Evolutionary conservation across 2,888 invertebrate genomes (phyloP).

Genomic region (Gasteruption jaculator): DNA sequence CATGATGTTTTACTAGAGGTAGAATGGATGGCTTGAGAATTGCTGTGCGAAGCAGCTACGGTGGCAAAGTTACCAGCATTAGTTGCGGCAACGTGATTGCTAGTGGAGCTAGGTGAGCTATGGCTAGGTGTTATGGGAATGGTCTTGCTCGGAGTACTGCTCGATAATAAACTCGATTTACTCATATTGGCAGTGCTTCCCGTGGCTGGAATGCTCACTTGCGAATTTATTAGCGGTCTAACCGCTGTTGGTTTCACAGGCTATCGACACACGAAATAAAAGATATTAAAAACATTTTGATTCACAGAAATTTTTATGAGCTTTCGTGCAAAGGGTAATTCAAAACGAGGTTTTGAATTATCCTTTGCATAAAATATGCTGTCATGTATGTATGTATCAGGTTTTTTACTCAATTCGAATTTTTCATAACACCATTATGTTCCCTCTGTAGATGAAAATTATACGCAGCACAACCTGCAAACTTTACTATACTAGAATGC

Average conservation of each 20-base stretch:
- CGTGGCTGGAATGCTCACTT: conserved; percentile 60
- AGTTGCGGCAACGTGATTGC: conserved; percentile 47
- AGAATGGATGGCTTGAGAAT: conserved; percentile 49
- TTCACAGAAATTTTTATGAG: too few species aligned
- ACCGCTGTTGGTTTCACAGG: conserved; percentile 85
- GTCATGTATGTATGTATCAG: too few species aligned
- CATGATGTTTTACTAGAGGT: conserved; percentile 51
- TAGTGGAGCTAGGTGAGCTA: conserved; percentile 49
- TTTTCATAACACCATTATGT: too few species aligned
- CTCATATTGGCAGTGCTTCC: conserved; percentile 55
- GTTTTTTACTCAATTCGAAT: too few species aligned
- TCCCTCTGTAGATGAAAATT: too few species aligned
- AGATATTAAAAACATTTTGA: conserved; percentile 9
- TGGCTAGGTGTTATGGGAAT: conserved; percentile 60
- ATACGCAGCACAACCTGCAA: too few species aligned
- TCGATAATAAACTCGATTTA: conserved; percentile 54
- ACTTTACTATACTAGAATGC: too few species aligned
- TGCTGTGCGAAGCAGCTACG: conserved; percentile 57
- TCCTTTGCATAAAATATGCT: too few species aligned
- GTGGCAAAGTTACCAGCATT: conserved; percentile 62
- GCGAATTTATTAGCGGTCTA: conserved; percentile 49
- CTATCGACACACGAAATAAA: conserved; percentile 51
- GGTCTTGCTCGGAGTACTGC: conserved; percentile 51
- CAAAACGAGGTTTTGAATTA: too few species aligned
- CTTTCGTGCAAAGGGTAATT: too few species aligned